Base-by-base conservation (phyloP, 2,888 invertebrate genomes). In the Drosophila nr. medialis region DNA sequence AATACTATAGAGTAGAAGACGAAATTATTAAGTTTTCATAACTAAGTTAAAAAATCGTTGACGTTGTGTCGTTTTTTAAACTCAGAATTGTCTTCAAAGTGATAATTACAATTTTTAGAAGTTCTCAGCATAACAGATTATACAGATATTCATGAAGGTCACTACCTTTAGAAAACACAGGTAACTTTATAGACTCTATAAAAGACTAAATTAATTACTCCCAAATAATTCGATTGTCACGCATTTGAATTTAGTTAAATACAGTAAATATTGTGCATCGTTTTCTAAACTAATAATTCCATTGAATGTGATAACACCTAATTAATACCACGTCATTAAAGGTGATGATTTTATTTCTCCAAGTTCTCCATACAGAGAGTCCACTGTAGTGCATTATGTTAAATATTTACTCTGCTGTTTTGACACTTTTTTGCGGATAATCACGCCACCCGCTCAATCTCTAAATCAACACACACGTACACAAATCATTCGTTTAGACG, bases 381-480 rank as follows among this genome's bases (percentile, higher is more conserved):
- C 15, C 18, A 53, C 53, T 53, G 54, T 48, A 48, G 11, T 73
- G 48, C 56, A 48, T 30, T 50, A 60, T 48, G 51, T 21, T 54
- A 69, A 65, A 64, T 64, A 18, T 13, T 27, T 64, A 13, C 34
- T 38, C 30, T 45, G 11, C 24, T 49, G 27, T 21, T 55, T 29
- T 40, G 18, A n/a, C 24, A 40, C 7, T 29, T 24, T 30, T 36
- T 66, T 36, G 50, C 32, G 27, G 69, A 67, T 77, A 70, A 77
- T 74, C 77, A 77, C 78, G 77, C 77, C 77, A 77, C 77, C 61
- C 69, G 45, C 54, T 53, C 21, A 45, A 24, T 27, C 21, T 45
- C 50, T 27, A 49, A 69, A 65, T 49, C 68, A 77, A 69, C 59
- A 61, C 60, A 40, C 32, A 53, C 11, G 29, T 51, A 56, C 11